Evolutionary conservation across 2,113 vertebrate species (phyloP).

Genomic region (Coregonus clupeaformis): DNA sequence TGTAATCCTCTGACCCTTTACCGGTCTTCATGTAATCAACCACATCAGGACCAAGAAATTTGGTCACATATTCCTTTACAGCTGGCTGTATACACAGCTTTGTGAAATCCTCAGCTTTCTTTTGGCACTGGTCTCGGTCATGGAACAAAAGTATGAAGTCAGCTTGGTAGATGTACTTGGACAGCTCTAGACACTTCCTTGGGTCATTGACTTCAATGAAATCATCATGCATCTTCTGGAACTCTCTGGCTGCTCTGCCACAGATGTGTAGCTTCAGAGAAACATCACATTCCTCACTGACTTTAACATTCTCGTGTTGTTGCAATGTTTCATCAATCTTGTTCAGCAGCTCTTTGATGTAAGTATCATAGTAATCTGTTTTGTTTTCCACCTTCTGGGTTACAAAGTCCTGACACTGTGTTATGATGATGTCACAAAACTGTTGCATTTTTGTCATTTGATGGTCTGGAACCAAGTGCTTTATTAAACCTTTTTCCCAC

Average conservation of each 20-base stretch:
- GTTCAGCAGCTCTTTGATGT: constrained; percentile 29
- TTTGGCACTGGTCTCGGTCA: constrained; percentile 40
- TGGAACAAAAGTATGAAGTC: constrained; percentile 41
- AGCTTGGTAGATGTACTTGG: constrained; percentile 24
- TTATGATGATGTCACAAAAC: background rate
- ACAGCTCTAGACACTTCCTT: constrained; percentile 15
- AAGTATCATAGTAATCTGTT: constrained; percentile 29
- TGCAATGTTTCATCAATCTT: background rate
- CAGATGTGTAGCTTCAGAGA: too few species aligned
- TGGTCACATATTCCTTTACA: background rate
- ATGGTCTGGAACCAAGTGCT: too few species aligned
- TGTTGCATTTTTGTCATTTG: background rate
- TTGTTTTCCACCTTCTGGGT: background rate
- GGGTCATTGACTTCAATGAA: constrained; percentile 39
- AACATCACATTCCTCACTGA: too few species aligned
- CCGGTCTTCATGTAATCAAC: background rate
- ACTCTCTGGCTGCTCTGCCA: too few species aligned
- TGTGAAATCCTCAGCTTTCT: constrained; percentile 32
- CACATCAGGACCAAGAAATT: background rate
- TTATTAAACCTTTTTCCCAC: background rate
- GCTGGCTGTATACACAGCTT: background rate
- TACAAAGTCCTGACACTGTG: constrained; percentile 10
- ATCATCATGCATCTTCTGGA: too few species aligned
- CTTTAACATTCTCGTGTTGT: too few species aligned
- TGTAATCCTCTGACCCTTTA: background rate